Evolutionary conservation across 2,888 invertebrate species (phyloP), one percentile per base, ranked within the genome.

Genomic region (Chesias legatella): DNA sequence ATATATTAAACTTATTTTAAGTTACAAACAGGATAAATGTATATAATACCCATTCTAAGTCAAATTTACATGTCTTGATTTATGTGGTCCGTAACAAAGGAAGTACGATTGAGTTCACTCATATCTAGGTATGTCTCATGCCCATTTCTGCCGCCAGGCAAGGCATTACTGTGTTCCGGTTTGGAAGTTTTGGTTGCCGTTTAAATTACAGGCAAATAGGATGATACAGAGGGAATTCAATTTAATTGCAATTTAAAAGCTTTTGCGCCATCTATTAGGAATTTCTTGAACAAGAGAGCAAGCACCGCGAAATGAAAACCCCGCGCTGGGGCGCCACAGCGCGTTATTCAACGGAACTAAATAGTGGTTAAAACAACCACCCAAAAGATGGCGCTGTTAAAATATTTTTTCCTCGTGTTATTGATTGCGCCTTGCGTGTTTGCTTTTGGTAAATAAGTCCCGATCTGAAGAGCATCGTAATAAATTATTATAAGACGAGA

Each of bases 311-410:
- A 13, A n/a, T 1, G 20, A 10, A 28, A 25, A 51, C 33, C 36
- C 6, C 1, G 10, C 21, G 7, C 24, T 47, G 39, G 43, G 56
- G 56, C 67, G 72, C 68, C 60, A 51, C 45, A 45, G 25, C 25
- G 41, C 49, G 48, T 35, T 31, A 38, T 43, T 22, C 9, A 1
- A 3, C 1, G 22, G 58, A 62, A 74, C 70, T 65, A 43, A 10
- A 38, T 35, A 27, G 17, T 10, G 1, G 3, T 1, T 29, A 8
- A 33, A 37, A 20, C 6, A 4, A 0, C 6, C 8, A 5, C 11
- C 13, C 36, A 42, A 65, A 55, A 81, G 82, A 78, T 77, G 82
- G 77, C 82, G 79, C 67, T 78, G 40, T 60, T 6, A 33, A 7
- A 30, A 55, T 44, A 45, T 51, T 42, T 51, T 21, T 61, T 58